phyloP scores from a whole-genome alignment of 2,888 invertebrate genomes.

The Crematogaster levior region DNA sequence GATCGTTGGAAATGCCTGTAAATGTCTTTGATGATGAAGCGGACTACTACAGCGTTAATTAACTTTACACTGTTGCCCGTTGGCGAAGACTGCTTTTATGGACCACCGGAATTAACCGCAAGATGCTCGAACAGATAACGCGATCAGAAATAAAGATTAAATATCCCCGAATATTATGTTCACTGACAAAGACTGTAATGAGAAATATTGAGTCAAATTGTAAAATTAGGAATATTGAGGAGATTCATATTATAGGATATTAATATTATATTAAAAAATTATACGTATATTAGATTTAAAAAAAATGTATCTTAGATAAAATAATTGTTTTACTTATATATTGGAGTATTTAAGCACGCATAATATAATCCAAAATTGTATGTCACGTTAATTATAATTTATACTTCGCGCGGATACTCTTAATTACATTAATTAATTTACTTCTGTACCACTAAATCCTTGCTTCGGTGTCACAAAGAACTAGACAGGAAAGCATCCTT shows the following conservation, averaged over 20 bases:
- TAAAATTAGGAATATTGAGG: not conserved
- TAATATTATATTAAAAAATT: too few relatives aligned
- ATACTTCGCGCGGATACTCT: not conserved
- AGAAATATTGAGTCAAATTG: not conserved
- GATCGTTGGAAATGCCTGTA: slow-evolving; percentile 14
- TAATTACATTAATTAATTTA: slow-evolving; percentile 38
- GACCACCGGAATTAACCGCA: slow-evolving; percentile 65
- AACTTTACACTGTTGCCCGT: slow-evolving; percentile 71
- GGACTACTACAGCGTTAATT: slow-evolving; percentile 62
- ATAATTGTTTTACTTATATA: too few relatives aligned
- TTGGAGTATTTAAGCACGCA: not conserved
- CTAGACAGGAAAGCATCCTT: not conserved
- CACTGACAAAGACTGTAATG: not conserved
- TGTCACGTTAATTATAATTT: slow-evolving; percentile 32
- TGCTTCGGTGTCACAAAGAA: slow-evolving; percentile 19
- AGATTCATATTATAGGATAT: not conserved
- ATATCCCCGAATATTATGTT: slow-evolving; percentile 27
- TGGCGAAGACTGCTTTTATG: slow-evolving; percentile 62
- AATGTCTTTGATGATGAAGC: slow-evolving; percentile 9
- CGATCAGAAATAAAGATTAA: slow-evolving; percentile 67
- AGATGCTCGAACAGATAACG: slow-evolving; percentile 56
- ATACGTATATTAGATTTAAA: too few relatives aligned
- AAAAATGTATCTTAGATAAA: too few relatives aligned
- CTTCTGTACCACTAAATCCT: slow-evolving; percentile 7
- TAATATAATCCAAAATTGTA: not conserved